Conservation (phyloP, 2,888 invertebrate genomes). For the Nineta flava region DNA sequence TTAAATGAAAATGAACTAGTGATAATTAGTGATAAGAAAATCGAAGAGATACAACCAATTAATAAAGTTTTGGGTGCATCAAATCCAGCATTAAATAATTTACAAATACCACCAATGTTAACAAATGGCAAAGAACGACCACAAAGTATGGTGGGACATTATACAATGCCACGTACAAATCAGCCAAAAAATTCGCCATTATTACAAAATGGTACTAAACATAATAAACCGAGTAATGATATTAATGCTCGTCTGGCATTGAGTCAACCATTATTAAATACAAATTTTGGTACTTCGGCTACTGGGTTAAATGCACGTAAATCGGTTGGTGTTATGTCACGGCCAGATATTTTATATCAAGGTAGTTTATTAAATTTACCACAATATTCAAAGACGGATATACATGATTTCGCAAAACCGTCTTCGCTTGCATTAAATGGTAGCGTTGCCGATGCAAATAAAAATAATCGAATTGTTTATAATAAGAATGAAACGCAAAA, state of each 20-base stretch:
- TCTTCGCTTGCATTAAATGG: too few species aligned
- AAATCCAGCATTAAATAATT: slow-evolving; percentile 24
- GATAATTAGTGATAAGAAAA: not conserved
- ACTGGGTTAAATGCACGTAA: slow-evolving; percentile 28
- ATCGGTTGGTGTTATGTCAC: slow-evolving; percentile 52
- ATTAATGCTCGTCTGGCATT: slow-evolving; percentile 31
- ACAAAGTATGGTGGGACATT: slow-evolving; percentile 14
- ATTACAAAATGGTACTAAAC: not conserved
- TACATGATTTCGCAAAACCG: not conserved
- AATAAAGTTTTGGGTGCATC: not conserved
- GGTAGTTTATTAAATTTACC: slow-evolving; percentile 44
- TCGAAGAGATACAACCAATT: not conserved
- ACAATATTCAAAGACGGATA: slow-evolving; percentile 17
- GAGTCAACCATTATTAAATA: slow-evolving; percentile 50
- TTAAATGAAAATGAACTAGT: not conserved
- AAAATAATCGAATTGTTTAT: not conserved
- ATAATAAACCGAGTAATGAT: not conserved
- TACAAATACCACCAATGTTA: slow-evolving; percentile 5
- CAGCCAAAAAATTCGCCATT: not conserved
- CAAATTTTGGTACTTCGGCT: slow-evolving; percentile 32
- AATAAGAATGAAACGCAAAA: not conserved
- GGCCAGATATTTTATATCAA: slow-evolving; percentile 80
- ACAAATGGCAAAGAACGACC: slow-evolving; percentile 15
- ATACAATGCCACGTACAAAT: slow-evolving; percentile 3
- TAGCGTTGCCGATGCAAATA: not conserved